These are phyloP conservation scores for Xiphias gladius DNA, from an alignment of 2,113 vertebrate species.

Conservation along the genomic window DNA sequence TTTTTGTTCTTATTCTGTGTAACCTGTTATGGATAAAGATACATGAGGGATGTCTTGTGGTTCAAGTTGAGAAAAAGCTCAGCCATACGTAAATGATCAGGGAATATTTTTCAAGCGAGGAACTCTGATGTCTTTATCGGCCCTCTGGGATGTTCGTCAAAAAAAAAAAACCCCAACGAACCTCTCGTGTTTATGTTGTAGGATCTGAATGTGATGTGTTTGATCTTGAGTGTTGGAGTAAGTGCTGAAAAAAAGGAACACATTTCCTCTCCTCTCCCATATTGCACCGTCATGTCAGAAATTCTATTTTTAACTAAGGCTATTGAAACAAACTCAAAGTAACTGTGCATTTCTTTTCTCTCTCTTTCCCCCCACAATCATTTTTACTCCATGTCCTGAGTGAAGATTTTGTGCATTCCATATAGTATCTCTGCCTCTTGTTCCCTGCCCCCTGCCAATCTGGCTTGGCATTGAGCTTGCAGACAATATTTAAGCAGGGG, in stretches of 20 bases:
- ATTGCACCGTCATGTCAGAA: constrained; percentile 13
- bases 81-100: constrained; percentile 2
- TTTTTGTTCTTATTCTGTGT: neutral
- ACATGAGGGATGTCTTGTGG: constrained; percentile 16
- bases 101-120: neutral
- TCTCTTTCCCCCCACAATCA: neutral
- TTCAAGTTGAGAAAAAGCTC: neutral
- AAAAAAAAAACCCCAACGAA: constrained; percentile 15
- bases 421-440: neutral
- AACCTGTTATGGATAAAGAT: constrained; percentile 19
- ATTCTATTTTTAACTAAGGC: constrained; percentile 18
- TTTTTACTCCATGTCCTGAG: neutral
- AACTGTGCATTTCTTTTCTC: neutral
- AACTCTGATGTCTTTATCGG: constrained; percentile 32
- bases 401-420: neutral
- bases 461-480: constrained; percentile 6
- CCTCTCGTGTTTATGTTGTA: neutral
- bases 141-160: constrained; percentile 4
- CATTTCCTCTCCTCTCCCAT: constrained; percentile 58
- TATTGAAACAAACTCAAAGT: constrained; percentile 16
- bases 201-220: neutral
- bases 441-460: neutral
- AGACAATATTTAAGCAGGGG: neutral
- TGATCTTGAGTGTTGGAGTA: constrained; percentile 26
- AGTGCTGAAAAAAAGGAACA: constrained; percentile 16